These are phyloP conservation scores for Callitettix versicolor DNA, from an alignment of 1,140 invertebrate species.

Conservation along the genomic window DNA sequence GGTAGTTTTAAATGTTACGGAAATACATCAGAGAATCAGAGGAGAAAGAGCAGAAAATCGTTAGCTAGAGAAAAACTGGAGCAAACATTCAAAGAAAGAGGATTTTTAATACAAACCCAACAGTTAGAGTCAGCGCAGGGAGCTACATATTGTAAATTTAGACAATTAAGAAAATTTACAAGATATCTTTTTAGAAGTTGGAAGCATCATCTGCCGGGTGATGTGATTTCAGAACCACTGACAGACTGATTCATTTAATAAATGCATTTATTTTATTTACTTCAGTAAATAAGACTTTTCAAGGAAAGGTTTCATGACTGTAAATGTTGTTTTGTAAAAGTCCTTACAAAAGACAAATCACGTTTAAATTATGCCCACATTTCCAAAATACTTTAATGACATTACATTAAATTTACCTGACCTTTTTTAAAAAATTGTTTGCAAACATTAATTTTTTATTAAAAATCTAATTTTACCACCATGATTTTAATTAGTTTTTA, in stretches of 20 bases:
- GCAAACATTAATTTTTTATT: too few relatives aligned
- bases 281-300: too few relatives aligned
- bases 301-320: too few relatives aligned
- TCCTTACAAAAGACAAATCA: too few relatives aligned
- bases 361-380: too few relatives aligned
- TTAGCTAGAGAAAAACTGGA: conserved; percentile 78
- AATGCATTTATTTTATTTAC: too few relatives aligned
- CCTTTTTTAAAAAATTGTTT: too few relatives aligned
- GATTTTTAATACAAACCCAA: conserved; percentile 85
- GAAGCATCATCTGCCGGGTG: conserved; percentile 83
- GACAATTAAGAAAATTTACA: conserved; percentile 82
- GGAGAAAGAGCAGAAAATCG: conserved; percentile 64
- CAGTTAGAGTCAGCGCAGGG: conserved; percentile 84
- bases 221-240: conserved; percentile 37
- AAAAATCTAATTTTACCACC: too few relatives aligned
- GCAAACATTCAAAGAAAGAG: conserved; percentile 85
- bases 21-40: conserved; percentile 11
- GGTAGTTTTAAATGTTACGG: conserved; percentile 16
- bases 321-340: too few relatives aligned
- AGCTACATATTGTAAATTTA: conserved; percentile 86
- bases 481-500: too few relatives aligned
- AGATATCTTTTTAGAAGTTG: conserved; percentile 83
- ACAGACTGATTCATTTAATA: conserved; percentile 1
- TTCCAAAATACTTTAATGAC: too few relatives aligned
- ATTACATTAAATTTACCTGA: too few relatives aligned